Base-by-base conservation (phyloP, 2,888 invertebrate genomes). In the Drosophila subsilvestris region DNA sequence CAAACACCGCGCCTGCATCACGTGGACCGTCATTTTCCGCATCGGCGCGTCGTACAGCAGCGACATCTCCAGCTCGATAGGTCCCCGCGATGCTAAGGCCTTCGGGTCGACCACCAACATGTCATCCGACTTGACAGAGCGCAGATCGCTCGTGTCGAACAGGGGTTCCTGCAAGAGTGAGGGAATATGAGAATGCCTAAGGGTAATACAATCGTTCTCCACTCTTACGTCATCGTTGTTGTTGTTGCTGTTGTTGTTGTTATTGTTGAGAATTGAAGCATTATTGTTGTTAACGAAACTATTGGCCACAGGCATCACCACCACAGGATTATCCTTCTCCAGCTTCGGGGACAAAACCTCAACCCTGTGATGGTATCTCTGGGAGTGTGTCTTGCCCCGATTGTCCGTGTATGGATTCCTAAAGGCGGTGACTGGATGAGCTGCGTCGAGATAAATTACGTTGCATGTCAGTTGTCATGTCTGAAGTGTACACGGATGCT, bases 1-100 rank as follows among this genome's bases (percentile, higher is more conserved):
- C 82, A 98, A 93, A 54, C 96, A 95, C 55, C 96, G 94, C 0
- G 97, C 98, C 92, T 98, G 98, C 75, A 98, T 93, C 59, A 98
- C 95, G 87, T 97, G 97, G 25, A 98, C 96, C 49, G 97, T 97
- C 97, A 98, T 97, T 93, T 96, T 97, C 68, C 97, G 94, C 93
- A 97, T 96, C 8, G 97, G 97, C 14, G 97, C 96, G 91, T 98
- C 98, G 91, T 98, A 98, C 37, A 97, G 93, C 89, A 98, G 94
- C 8, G 97, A 97, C 70, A 98, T 95, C 92, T 98, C 98, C 59
- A 86, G 59, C 37, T 86, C 86, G 74, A 98, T 93, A 73, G 95
- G 95, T 7, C 98, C 97, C 77, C 96, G 95, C 73, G 94, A 93
- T 0, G 89, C 87, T 45, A 79, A 67, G 43, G 84, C 77, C 65